Evolutionary conservation across 1,140 invertebrate species (phyloP), one percentile per base, ranked within the genome.

Genomic region (Lineus longissimus): DNA sequence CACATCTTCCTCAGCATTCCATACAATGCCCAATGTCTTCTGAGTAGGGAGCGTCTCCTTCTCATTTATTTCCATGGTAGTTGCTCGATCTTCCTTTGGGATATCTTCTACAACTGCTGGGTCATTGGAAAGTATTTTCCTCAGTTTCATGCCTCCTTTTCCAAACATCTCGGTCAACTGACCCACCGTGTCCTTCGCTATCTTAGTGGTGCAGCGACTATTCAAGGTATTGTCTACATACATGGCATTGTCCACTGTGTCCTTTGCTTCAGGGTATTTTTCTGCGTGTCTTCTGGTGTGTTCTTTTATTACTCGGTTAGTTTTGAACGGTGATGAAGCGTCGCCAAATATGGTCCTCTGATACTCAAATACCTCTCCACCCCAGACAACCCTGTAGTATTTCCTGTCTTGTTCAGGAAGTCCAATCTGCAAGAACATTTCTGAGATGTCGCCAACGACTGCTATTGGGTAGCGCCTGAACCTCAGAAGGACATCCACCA

Each of bases 1-100:
- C 13, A 41, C 68, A 70, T 64, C 66, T n/a, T 41, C 19, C 17
- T 68, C 43, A 2, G 66, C 61, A 15, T 22, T 22, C 68, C 68
- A 68, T 4, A 59, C 4, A 27, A 51, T 4, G 6, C 47, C 25
- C 9, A 51, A n/a, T 4, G 25, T 27, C n/a, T 51, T 36, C 33
- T 36, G 33, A 7, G 33, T 36, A 15, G 33, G 33, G 6, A 36
- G 25, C 4, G 4, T 51, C 47, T 51, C 25, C n/a, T 9, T 9
- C n/a, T 9, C n/a, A 7, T 51, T n/a, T 6, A 22, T 51, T 7
- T 22, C n/a, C 25, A 22, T 6, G n/a, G 25, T 6, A 7, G n/a
- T 7, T 4, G 25, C n/a, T 22, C 47, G 4, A 4, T 51, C 19
- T 51, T 6, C 9, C 25, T 51, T 4, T 6, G 47, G 47, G 4